These are phyloP conservation scores for Siderastrea siderea DNA, from an alignment of 92 coral and sea anemone species.

Conservation along the genomic window DNA sequence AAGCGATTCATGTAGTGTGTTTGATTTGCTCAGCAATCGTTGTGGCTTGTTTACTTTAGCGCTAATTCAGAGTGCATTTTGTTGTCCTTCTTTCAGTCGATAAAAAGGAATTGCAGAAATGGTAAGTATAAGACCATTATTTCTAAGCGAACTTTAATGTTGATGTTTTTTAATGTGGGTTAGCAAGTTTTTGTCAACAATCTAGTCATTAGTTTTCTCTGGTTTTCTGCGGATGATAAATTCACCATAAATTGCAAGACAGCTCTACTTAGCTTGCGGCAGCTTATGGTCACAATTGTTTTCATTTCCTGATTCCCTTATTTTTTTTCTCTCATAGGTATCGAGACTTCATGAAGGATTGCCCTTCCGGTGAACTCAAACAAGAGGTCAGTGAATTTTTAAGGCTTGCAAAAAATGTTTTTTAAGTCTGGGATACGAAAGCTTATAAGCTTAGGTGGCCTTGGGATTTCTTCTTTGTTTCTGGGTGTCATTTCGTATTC, in stretches of 20 bases:
- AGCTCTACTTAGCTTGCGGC: background rate
- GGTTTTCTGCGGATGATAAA: background rate
- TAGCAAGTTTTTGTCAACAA: slow-evolving; percentile 26
- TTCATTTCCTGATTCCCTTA: background rate
- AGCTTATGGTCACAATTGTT: background rate
- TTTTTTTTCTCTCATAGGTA: slow-evolving; percentile 73
- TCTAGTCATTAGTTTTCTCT: background rate
- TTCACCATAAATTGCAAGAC: background rate
- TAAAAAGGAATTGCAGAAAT: slow-evolving; percentile 96
- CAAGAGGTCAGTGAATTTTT: slow-evolving; percentile 83
- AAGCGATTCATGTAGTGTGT: slow-evolving; percentile 5
- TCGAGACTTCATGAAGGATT: slow-evolving; percentile 99
- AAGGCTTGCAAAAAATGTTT: background rate
- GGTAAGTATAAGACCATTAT: slow-evolving; percentile 75
- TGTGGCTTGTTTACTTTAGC: slow-evolving; percentile 57
- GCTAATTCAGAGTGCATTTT: slow-evolving; percentile 20
- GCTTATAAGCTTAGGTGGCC: background rate
- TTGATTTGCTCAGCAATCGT: slow-evolving; percentile 50
- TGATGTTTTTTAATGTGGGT: slow-evolving; percentile 11
- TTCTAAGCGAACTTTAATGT: slow-evolving; percentile 33
- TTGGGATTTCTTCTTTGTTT: no score
- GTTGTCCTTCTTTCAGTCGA: slow-evolving; percentile 82
- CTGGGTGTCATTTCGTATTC: no score
- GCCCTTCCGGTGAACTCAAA: slow-evolving; percentile 97
- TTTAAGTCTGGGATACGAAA: background rate